phyloP scores from a whole-genome alignment of 2,888 invertebrate genomes.

The Frankliniella fusca region DNA sequence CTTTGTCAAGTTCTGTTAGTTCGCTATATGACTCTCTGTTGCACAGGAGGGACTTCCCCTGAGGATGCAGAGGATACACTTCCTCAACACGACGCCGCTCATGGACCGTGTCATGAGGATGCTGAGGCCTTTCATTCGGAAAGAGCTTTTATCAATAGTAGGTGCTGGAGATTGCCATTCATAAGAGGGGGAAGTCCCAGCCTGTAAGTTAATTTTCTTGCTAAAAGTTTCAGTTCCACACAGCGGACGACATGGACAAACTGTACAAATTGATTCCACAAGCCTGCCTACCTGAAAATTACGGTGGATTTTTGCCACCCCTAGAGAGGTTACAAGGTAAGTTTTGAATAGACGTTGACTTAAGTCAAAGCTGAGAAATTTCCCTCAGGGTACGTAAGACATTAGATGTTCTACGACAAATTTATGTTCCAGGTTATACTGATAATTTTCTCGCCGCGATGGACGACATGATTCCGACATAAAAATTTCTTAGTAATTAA shows the following conservation, averaged over 20 bases:
- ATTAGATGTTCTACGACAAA: too few relatives aligned
- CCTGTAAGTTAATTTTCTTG: not conserved
- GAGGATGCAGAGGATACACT: conserved; percentile 2
- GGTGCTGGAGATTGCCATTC: not conserved
- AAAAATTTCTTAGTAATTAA: not conserved
- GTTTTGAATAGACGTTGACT: not conserved
- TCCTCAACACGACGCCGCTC: not conserved
- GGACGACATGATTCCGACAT: not conserved
- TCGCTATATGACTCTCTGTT: not conserved
- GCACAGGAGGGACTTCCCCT: not conserved
- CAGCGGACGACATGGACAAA: not conserved
- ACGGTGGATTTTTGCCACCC: not conserved
- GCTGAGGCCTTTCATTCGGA: not conserved
- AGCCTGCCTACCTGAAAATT: not conserved
- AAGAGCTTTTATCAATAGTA: not conserved
- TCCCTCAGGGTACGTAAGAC: too few relatives aligned
- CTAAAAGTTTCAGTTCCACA: not conserved
- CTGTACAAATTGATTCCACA: not conserved
- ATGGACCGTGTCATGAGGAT: conserved; percentile 12
- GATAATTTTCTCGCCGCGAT: not conserved
- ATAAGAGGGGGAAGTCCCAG: too few relatives aligned
- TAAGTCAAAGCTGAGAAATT: too few relatives aligned
- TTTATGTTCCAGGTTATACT: not conserved
- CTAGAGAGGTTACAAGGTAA: not conserved
- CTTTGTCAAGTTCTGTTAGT: too few relatives aligned